Conservation (phyloP, 2,797 vertebrate genomes). For the Centroberyx gerrardi region DNA sequence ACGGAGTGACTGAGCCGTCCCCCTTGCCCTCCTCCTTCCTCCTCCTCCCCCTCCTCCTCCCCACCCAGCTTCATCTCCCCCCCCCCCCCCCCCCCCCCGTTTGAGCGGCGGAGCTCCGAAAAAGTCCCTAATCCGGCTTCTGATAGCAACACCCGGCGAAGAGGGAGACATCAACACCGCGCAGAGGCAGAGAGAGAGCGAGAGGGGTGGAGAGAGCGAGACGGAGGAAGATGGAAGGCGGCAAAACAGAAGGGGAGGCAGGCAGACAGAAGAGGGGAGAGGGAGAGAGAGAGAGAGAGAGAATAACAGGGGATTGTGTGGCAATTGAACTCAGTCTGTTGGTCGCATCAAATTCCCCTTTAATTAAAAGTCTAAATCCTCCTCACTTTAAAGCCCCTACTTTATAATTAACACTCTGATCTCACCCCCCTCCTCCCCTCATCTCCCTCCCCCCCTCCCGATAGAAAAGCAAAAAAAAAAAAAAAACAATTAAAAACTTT, state of each 20-base stretch:
- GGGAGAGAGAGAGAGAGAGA: constrained; percentile 43
- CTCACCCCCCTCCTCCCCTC: constrained; percentile 35
- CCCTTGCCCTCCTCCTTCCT: constrained; percentile 8
- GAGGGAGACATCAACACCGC: constrained; percentile 67
- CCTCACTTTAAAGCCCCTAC: constrained; percentile 83
- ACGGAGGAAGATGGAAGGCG: constrained; percentile 63
- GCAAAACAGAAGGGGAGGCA: constrained; percentile 34
- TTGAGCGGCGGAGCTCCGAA: constrained; percentile 65
- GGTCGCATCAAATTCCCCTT: constrained; percentile 84
- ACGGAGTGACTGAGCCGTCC: constrained; percentile 70
- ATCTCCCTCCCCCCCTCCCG: constrained; percentile 22
- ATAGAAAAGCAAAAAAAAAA: constrained; percentile 44
- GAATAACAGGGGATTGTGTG: constrained; percentile 64
- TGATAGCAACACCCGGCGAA: constrained; percentile 70
- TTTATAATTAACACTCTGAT: constrained; percentile 88
- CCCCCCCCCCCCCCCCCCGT: constrained; percentile 57
- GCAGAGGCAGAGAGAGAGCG: not conserved
- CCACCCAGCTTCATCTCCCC: constrained; percentile 26
- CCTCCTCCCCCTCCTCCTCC: constrained; percentile 26
- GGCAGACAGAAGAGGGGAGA: constrained; percentile 41
- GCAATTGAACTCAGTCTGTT: constrained; percentile 77
- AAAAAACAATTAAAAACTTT: constrained; percentile 87
- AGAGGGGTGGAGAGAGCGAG: constrained; percentile 33
- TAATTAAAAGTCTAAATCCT: constrained; percentile 90
- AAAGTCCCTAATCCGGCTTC: constrained; percentile 77